Evolutionary conservation across 2,797 vertebrate genomes (phyloP).

Genomic region (Amblyopsis hoosieri): DNA sequence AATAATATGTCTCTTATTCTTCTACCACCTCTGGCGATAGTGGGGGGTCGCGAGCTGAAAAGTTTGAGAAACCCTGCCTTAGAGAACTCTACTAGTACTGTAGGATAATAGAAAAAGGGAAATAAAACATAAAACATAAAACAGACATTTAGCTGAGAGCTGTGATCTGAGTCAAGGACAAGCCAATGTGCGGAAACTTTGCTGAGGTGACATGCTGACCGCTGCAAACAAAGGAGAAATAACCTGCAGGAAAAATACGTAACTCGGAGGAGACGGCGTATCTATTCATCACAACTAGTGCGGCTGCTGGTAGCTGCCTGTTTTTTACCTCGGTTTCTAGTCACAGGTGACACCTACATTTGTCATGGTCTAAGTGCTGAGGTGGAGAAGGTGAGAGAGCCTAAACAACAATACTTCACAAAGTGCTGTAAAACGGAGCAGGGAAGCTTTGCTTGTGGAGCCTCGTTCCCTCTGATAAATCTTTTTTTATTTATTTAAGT

Average conservation of each 20-base stretch:
- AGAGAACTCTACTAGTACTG: no score
- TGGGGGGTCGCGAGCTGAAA: no score
- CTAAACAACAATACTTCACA: conserved; percentile 41
- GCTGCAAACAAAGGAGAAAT: conserved; percentile 9
- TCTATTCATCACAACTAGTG: conserved; percentile 63
- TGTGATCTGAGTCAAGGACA: not conserved
- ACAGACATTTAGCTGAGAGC: not conserved
- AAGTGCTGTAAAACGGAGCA: conserved; percentile 41
- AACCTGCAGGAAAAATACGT: conserved; percentile 24
- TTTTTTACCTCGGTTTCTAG: conserved; percentile 45
- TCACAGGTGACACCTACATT: conserved; percentile 63
- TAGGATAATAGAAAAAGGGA: no score
- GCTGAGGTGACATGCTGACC: conserved; percentile 33
- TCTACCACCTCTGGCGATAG: no score
- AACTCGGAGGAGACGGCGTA: conserved; percentile 37
- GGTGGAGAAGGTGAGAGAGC: conserved; percentile 41
- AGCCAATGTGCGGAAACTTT: conserved; percentile 1
- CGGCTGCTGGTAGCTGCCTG: conserved; percentile 34
- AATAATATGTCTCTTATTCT: no score
- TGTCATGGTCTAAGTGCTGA: conserved; percentile 52
- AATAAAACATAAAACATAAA: no score
- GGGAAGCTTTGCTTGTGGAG: conserved; percentile 30
- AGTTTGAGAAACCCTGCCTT: no score
- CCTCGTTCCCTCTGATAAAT: conserved; percentile 46
- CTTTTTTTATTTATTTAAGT: conserved; percentile 27